Base-by-base conservation (phyloP, 2,888 invertebrate genomes). In the Lasioglossum oenotherae region DNA sequence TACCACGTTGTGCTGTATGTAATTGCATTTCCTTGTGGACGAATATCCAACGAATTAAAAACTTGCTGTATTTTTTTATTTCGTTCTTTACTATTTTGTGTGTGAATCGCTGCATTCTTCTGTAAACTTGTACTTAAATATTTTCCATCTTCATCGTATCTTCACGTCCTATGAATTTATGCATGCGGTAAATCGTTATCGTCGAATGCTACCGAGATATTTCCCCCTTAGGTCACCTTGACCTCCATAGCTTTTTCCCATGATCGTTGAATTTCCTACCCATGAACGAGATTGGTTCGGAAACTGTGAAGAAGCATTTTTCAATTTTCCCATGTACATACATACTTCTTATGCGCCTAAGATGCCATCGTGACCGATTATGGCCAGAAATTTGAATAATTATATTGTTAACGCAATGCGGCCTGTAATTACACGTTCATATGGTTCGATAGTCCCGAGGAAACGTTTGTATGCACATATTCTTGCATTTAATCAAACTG, bases 151-250 rank as follows among this genome's bases (percentile, higher is more conserved):
- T 23, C 35, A 23, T 67, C 67, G 27, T 19, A 67, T 16, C 35
- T 67, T 3, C 35, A 8, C 19, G 35, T 35, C 8, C 35, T 67
- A 67, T 35, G 67, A 67, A 67, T 67, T 67, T 67, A 35, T 67
- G 35, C 35, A 10, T 35, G 35, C 31, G 4, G 16, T 57, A 16
- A n/a, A 57, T 46, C 27, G 57, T 46, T 16, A 19, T 35, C 16
- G 14, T 57, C 41, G 19, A 69, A 44, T 53, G 69, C 82, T 64
- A 6, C 41, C 74, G 49, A 46, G 64, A 53, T 67, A 71, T 86
- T 35, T 67, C 80, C 75, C 76, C 72, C 78, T 46, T 19, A 23
- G 67, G 14, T 78, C 35, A 79, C 80, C 86, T 87, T 87, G 87
- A 84, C 83, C 80, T 74, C 71, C 27, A 83, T 84, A 71, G 69